Conservation (phyloP, 2,113 vertebrate species). For the Pelodiscus sinensis region DNA sequence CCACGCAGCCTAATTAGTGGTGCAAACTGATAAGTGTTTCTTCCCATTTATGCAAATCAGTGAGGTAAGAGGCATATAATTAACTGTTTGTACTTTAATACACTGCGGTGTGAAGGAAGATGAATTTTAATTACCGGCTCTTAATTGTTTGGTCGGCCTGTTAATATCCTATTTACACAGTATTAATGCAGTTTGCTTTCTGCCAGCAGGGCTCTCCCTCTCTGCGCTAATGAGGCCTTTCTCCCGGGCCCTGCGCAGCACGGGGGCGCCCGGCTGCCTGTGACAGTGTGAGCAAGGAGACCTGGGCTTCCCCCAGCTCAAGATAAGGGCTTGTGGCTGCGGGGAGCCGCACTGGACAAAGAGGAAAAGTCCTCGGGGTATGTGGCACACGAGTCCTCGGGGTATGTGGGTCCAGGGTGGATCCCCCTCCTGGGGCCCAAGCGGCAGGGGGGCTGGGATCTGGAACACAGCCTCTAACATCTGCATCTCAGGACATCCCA, state of each 20-base stretch:
- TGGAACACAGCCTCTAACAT: neutral
- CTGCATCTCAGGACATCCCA: too few relatives aligned
- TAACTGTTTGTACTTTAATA: conserved; percentile 80
- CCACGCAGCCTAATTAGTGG: conserved; percentile 56
- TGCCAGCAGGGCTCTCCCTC: conserved; percentile 45
- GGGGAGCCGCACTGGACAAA: neutral
- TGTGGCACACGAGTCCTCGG: neutral
- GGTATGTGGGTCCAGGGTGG: neutral
- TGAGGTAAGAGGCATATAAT: conserved; percentile 80
- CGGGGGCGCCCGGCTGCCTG: neutral
- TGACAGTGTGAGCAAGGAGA: neutral
- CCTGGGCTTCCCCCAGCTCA: neutral
- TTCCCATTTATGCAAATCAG: conserved; percentile 77
- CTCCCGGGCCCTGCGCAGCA: neutral
- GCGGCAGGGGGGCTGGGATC: neutral
- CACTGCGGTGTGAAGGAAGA: conserved; percentile 65
- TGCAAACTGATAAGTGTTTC: conserved; percentile 66
- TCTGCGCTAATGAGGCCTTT: fast-evolving
- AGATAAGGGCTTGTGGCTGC: neutral
- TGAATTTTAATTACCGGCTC: conserved; percentile 84
- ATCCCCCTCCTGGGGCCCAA: neutral
- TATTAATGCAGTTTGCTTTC: conserved; percentile 34
- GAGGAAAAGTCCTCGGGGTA: neutral
- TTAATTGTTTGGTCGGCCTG: conserved; percentile 78
- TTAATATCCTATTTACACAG: conserved; percentile 74